Base-by-base conservation (phyloP, 2,888 invertebrate genomes). In the Therioaphis trifolii region DNA sequence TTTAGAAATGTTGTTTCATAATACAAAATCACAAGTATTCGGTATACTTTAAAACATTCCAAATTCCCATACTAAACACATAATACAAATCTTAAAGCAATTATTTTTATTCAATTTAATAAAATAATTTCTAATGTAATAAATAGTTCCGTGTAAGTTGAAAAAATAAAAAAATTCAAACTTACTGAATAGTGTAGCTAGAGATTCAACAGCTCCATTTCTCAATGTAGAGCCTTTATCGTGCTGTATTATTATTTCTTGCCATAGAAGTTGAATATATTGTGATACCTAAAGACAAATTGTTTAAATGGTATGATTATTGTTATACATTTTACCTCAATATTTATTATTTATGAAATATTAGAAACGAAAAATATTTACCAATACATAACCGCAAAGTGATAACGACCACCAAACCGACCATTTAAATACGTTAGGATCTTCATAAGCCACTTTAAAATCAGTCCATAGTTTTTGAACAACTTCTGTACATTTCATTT, bases 331-430 rank as follows among this genome's bases (percentile, higher is more conserved):
- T n/a, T n/a, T n/a, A n/a, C n/a, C n/a, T n/a, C n/a, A 24, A 5
- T 35, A 35, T 3, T 35, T 35, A 35, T 35, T 35, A 7, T 35
- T 35, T 35, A 5, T 5, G 7, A 35, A 35, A 35, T 14, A 18
- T 35, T 7, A 27, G 3, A 29, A 77, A 63, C 2, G 0, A 35
- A 63, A 49, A 43, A 24, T 69, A 74, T 77, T 84, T 77, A 85
- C 85, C 55, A 90, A 90, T 78, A 89, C 88, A 86, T 89, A 89
- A 35, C 90, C 90, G 85, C 90, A 90, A 4, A 90, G 89, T 0
- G 90, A 89, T n/a, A 91, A 87, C 0, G 90, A 89, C 90, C 90
- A 91, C 90, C 91, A 91, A 9, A 90, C 71, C 12, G 90, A 90
- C 91, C 91, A 91, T 85, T 89, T 89, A 5, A 90, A 76, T 27